These are phyloP conservation scores for Zoanthus sansibaricus DNA, from an alignment of 92 coral and sea anemone species.

Conservation along the genomic window DNA sequence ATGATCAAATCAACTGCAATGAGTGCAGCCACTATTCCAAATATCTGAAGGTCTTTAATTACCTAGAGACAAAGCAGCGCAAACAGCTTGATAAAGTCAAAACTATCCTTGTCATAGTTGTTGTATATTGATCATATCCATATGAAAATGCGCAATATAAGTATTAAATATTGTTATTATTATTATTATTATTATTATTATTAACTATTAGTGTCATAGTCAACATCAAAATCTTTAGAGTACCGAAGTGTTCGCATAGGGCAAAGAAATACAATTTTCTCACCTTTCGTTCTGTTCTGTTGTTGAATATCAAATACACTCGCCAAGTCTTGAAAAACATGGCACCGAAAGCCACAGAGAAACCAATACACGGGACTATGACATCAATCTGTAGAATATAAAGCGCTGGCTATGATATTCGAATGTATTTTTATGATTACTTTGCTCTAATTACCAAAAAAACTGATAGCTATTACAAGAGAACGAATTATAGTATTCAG, in stretches of 20 bases:
- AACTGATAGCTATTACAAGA: no score
- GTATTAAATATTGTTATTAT: not conserved
- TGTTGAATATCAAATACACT: constrained; percentile 12
- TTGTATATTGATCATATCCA: not conserved
- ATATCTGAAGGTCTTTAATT: not conserved
- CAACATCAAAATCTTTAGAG: not conserved
- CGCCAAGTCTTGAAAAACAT: constrained; percentile 26
- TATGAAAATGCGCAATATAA: not conserved
- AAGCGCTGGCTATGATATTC: not conserved
- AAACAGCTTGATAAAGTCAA: not conserved
- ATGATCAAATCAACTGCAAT: constrained; percentile 10
- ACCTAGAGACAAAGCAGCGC: not conserved
- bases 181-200: not conserved
- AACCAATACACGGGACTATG: not conserved
- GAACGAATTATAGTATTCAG: no score
- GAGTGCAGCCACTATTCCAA: constrained; percentile 11
- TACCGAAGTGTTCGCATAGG: not conserved
- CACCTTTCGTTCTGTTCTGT: constrained; percentile 16
- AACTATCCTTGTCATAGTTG: not conserved
- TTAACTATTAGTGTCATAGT: not conserved
- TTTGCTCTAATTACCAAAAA: not conserved
- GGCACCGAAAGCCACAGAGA: constrained; percentile 24
- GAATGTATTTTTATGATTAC: not conserved
- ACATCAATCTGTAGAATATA: not conserved
- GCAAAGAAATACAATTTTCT: not conserved